These are phyloP conservation scores for Podarcis cretensis DNA, from an alignment of 2,113 vertebrate species.

Conservation along the genomic window DNA sequence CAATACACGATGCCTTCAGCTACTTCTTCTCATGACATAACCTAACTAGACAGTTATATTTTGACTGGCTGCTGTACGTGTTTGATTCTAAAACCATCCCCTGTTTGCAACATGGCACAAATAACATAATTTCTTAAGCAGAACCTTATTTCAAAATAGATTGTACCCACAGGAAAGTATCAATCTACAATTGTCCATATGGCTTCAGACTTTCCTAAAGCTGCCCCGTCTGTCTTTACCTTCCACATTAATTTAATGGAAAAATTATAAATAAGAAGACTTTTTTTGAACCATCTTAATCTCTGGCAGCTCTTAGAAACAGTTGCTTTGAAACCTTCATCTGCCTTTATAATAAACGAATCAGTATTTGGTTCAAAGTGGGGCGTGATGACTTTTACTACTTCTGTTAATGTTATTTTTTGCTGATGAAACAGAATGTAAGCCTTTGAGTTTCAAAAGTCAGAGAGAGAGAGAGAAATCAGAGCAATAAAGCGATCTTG, in stretches of 20 bases:
- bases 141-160: constrained; percentile 47
- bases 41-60: constrained; percentile 23
- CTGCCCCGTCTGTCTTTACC: constrained; percentile 53
- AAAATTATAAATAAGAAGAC: constrained; percentile 22
- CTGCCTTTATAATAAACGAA: constrained; percentile 49
- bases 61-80: constrained; percentile 26
- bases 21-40: constrained; percentile 10
- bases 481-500: not conserved
- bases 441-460: not conserved
- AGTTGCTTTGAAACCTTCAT: constrained; percentile 63
- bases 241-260: constrained; percentile 21
- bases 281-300: constrained; percentile 56
- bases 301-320: constrained; percentile 67
- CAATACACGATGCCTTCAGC: not conserved
- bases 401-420: not conserved
- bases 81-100: constrained; percentile 3
- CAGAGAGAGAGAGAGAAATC: not conserved
- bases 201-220: constrained; percentile 63
- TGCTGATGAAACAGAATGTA: not conserved
- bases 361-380: not conserved
- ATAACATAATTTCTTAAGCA: constrained; percentile 46
- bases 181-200: constrained; percentile 50
- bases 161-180: constrained; percentile 43
- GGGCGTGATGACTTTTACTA: not conserved
- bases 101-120: constrained; percentile 12